Base-by-base conservation (phyloP, 2,113 vertebrate species). In the Apodemus sylvaticus region DNA sequence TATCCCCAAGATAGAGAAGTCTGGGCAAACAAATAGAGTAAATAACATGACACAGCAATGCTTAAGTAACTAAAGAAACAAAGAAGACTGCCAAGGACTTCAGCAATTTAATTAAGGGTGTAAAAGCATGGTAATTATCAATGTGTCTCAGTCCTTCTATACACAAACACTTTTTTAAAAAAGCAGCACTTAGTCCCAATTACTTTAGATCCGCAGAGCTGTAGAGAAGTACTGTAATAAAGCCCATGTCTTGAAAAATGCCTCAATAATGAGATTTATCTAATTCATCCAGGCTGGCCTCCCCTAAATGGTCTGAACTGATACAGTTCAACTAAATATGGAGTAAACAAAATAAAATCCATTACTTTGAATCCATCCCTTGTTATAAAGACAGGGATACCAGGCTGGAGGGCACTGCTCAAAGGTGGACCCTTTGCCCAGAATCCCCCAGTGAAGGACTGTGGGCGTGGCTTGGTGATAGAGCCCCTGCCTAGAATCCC, bases 101-200 rank as follows among this genome's bases (percentile, higher is more conserved):
- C 81, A 89, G 92, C 96, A 94, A 90, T 86, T 93, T 97, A 97
- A 98, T 95, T 96, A 95, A 96, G 97, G 94, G 93, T 85, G 66
- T 92, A 85, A 93, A 95, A 95, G 73, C 42, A 86, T 87, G 81
- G 73, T 97, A 97, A 97, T 96, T 97, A 97, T 71, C 95, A 91
- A 70, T 51, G 92, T 53, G 53, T 94, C 94, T 94, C 81, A 55
- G 81, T 82, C 86, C 73, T 79, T 95, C 97, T 93, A 87, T 66
- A 96, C 91, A 94, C 89, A 95, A 96, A 86, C 77, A 91, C 77
- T 92, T 96, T 66, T 93, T 97, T 58, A 39, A 64, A 74, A 36
- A 94, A 96, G 89, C 22, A 89, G 77, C 89, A 96, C 92, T 97
- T 95, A 79, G 77, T 91, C 97, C 68, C 82, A 97, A 96, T 97